phyloP scores from a whole-genome alignment of 2,888 invertebrate genomes.

The Marasmarcha lunaedactyla region DNA sequence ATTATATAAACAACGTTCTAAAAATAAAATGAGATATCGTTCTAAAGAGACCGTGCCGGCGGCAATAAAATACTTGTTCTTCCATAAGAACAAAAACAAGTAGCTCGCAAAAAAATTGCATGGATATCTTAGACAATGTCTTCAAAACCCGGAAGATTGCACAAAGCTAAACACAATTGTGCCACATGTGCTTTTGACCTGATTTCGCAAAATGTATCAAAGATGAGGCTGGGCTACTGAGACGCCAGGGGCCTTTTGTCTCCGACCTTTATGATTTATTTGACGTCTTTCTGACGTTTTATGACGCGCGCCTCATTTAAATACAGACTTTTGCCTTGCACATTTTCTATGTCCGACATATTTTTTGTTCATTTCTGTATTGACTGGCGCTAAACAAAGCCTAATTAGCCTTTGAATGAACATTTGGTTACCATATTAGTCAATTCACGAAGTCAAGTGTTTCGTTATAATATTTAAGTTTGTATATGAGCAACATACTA shows the following conservation, averaged over 20 bases:
- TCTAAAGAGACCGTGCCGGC: no score
- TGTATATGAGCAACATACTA: neutral
- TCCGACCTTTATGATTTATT: conserved; percentile 63
- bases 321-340: conserved; percentile 61
- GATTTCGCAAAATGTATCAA: conserved; percentile 45
- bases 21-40: conserved; percentile 21
- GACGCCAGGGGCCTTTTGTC: conserved; percentile 45
- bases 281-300: conserved; percentile 57
- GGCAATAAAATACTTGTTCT: no score
- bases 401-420: conserved; percentile 59
- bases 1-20: conserved; percentile 10
- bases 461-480: neutral
- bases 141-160: conserved; percentile 57
- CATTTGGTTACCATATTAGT: conserved; percentile 69
- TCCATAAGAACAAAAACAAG: conserved; percentile 21
- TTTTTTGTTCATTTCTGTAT: conserved; percentile 45
- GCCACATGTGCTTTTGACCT: conserved; percentile 68
- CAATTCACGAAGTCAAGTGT: conserved; percentile 7
- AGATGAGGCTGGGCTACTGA: conserved; percentile 31
- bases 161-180: conserved; percentile 42
- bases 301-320: conserved; percentile 64
- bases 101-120: conserved; percentile 47
- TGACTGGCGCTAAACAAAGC: conserved; percentile 31
- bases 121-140: conserved; percentile 38
- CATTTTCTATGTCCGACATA: conserved; percentile 49